These are phyloP conservation scores for Cyrtonyx montezumae DNA, from an alignment of 2,113 vertebrate genomes.

Conservation along the genomic window DNA sequence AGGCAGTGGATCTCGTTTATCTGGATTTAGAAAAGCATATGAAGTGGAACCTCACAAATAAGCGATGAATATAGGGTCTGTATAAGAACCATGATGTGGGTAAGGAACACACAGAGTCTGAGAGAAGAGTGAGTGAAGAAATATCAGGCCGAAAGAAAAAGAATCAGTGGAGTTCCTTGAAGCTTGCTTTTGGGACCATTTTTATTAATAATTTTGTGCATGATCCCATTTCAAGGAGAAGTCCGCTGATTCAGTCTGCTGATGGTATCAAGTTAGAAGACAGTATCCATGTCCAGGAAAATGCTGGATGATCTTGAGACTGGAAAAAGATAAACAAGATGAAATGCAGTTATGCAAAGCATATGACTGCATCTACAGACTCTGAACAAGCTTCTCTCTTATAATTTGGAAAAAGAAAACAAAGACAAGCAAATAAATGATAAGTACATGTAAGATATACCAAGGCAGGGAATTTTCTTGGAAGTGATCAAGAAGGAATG, in stretches of 20 bases:
- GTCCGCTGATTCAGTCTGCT: accelerated
- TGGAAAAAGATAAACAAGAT: background rate
- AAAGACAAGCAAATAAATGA: background rate
- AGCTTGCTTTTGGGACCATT: background rate
- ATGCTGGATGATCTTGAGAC: background rate
- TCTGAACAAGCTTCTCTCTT: background rate
- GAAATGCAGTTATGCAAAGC: background rate
- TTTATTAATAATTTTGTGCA: background rate
- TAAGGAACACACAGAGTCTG: background rate
- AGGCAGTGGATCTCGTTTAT: background rate
- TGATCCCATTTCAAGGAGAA: background rate
- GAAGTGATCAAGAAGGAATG: background rate
- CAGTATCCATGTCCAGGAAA: background rate
- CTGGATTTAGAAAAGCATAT: background rate
- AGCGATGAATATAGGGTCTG: background rate
- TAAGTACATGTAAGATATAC: background rate
- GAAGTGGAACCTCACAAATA: background rate
- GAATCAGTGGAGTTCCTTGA: background rate
- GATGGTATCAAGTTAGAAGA: background rate
- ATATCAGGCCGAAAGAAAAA: background rate
- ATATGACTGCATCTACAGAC: background rate
- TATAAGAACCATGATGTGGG: background rate
- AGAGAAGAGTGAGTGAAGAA: background rate
- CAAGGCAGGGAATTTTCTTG: background rate
- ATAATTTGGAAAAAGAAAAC: background rate